Percentiles rank a stretch among this genome's conserved stretches.
Conservation (phyloP, 2,888 invertebrate species). For the Mesorhabditis belari region DNA sequence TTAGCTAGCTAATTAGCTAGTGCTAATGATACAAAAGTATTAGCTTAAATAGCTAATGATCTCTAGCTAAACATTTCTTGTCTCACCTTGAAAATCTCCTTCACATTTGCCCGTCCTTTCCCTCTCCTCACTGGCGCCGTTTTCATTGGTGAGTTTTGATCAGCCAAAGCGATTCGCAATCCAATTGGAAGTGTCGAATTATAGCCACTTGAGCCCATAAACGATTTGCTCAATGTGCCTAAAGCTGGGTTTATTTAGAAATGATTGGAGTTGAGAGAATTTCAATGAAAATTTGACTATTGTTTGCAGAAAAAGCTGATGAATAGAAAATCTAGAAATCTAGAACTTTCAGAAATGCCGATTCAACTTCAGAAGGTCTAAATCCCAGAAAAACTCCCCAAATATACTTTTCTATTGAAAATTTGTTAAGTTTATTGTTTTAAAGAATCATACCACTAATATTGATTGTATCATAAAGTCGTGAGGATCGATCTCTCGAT, state of each 20-base stretch:
- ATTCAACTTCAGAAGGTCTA: no score
- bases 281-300: no score
- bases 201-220: not conserved
- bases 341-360: no score
- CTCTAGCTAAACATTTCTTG: no score
- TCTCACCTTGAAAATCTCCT: slow-evolving; percentile 25
- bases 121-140: slow-evolving; percentile 25
- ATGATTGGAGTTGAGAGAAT: not conserved
- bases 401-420: no score
- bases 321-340: no score
- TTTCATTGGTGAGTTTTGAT: not conserved
- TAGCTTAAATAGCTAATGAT: no score
- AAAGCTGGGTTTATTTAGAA: not conserved
- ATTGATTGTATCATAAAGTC: slow-evolving; percentile 30
- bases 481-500: not conserved
- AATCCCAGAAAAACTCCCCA: no score
- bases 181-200: not conserved
- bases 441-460: slow-evolving; percentile 16
- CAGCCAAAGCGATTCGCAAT: not conserved
- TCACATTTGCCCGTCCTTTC: slow-evolving; percentile 25
- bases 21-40: no score
- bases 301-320: no score
- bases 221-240: not conserved
- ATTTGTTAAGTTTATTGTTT: not conserved
- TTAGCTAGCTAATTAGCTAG: no score